Evolutionary conservation across 2,888 invertebrate species (phyloP), one percentile per base, ranked within the genome.

Genomic region (Acrocyrtus sp.): DNA sequence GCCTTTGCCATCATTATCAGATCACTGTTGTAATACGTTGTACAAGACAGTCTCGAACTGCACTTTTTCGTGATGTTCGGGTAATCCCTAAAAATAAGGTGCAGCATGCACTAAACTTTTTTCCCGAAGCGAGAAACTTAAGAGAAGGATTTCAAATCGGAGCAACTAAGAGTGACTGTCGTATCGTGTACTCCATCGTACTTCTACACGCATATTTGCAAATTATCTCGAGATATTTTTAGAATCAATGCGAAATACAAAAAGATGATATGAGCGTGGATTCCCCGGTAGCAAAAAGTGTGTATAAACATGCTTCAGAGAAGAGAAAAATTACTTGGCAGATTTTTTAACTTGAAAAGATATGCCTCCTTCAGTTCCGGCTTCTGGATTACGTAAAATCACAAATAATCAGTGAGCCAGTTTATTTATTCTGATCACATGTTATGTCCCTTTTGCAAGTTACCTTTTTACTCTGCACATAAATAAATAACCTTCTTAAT

Each of bases 161-260:
- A n/a, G n/a, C n/a, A n/a, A n/a, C n/a, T n/a, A n/a, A n/a, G n/a
- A n/a, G n/a, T n/a, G n/a, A n/a, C n/a, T n/a, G n/a, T n/a, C n/a
- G n/a, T n/a, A n/a, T n/a, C n/a, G n/a, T n/a, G n/a, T n/a, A n/a
- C n/a, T n/a, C n/a, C n/a, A n/a, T n/a, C n/a, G n/a, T n/a, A n/a
- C n/a, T n/a, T n/a, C n/a, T n/a, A 19, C 17, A 17, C 19, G 22
- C 47, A n/a, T 45, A 19, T 47, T 19, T n/a, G 47, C 17, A 12
- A 47, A 15, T 47, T 47, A 47, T 47, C 22, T 47, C 15, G 51
- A 51, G 51, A 26, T 51, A 51, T 51, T 51, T 51, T 51, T 51
- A 51, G 51, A 26, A 17, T n/a, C 8, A 21, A 39, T 2, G 8
- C 17, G 47, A 22, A 47, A 47, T 39, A 12, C 12, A 10, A 10